Conservation (phyloP, 2,797 vertebrate genomes). For the Xenopus petersii region DNA sequence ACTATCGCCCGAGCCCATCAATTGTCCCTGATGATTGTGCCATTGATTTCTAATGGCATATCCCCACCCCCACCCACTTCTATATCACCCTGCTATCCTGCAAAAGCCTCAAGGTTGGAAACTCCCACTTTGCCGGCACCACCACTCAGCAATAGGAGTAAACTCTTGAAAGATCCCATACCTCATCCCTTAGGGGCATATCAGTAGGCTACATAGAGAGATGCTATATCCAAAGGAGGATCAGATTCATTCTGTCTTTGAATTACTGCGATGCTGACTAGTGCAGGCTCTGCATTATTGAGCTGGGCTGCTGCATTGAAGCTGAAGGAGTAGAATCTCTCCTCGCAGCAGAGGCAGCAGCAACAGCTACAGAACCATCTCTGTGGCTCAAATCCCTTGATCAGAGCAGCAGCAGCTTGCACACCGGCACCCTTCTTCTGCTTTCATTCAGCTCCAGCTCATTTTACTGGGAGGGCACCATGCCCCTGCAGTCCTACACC, state of each 20-base stretch:
- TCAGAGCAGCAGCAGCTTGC: neutral
- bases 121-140: constrained; percentile 18
- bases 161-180: constrained; percentile 6
- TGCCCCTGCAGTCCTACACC: constrained; percentile 56
- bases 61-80: neutral
- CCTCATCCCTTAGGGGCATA: constrained; percentile 6
- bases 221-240: constrained; percentile 1
- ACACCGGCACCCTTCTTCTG: neutral
- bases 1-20: neutral
- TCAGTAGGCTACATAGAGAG: constrained; percentile 9
- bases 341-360: constrained; percentile 11
- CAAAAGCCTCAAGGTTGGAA: constrained; percentile 31
- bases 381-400: neutral
- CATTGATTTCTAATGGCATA: neutral
- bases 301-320: constrained; percentile 40
- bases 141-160: neutral
- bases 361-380: constrained; percentile 11
- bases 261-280: constrained; percentile 53
- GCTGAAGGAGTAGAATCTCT: constrained; percentile 22
- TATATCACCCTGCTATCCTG: constrained; percentile 6
- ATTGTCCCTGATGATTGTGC: neutral
- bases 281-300: constrained; percentile 8
- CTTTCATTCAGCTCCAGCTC: neutral
- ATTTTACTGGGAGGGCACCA: constrained; percentile 5
- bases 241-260: constrained; percentile 40